These are phyloP conservation scores for Falco concolor DNA, from an alignment of 2,797 vertebrate species.

Conservation along the genomic window DNA sequence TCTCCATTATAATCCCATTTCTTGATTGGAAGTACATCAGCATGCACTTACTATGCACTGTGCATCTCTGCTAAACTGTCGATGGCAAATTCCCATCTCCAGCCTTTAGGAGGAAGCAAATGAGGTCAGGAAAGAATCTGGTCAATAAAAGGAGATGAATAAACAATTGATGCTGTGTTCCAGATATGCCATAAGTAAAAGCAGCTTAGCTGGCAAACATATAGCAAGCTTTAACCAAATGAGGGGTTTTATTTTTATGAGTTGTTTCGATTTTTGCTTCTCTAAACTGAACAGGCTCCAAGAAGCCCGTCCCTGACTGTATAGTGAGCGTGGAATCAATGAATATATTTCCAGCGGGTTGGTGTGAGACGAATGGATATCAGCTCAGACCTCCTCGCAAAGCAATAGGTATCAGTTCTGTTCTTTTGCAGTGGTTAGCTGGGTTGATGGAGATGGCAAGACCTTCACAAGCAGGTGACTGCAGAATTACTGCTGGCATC, in stretches of 20 bases:
- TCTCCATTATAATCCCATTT: not conserved
- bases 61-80: not conserved
- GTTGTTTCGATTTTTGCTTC: not conserved
- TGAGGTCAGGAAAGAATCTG: not conserved
- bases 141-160: not conserved
- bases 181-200: not conserved
- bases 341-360: conserved; percentile 95
- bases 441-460: not conserved
- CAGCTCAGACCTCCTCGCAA: conserved; percentile 88
- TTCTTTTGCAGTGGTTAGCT: not conserved
- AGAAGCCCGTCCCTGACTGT: conserved; percentile 87
- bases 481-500: not conserved
- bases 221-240: not conserved
- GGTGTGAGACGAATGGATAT: conserved; percentile 97
- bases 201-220: not conserved
- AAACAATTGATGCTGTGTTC: not conserved
- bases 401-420: conserved; percentile 79
- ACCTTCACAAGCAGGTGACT: not conserved
- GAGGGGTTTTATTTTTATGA: not conserved
- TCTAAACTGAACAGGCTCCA: conserved; percentile 79
- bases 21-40: not conserved
- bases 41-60: not conserved
- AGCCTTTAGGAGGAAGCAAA: not conserved
- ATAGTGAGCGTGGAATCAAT: conserved; percentile 93
- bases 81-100: not conserved